phyloP scores from a whole-genome alignment of 2,888 invertebrate species.

The Keiferia lycopersicella region DNA sequence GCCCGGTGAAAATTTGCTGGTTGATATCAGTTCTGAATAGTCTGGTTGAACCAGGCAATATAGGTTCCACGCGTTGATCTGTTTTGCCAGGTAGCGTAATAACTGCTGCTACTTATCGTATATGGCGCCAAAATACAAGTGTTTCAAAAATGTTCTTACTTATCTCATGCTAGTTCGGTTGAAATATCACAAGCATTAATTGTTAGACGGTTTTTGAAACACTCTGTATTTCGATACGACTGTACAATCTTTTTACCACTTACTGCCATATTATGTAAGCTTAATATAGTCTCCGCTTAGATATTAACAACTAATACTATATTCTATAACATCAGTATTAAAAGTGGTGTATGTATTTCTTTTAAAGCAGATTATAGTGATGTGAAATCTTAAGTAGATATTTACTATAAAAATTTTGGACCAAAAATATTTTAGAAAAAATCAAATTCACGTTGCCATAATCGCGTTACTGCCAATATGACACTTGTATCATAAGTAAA shows the following conservation, averaged over 20 bases:
- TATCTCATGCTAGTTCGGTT: neutral
- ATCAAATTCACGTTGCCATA: slow-evolving; percentile 80
- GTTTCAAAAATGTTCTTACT: neutral
- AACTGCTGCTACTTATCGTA: neutral
- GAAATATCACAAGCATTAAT: slow-evolving; percentile 9
- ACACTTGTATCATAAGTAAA: slow-evolving; percentile 58
- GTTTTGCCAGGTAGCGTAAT: neutral
- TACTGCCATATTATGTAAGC: slow-evolving; percentile 79
- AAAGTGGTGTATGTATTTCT: slow-evolving; percentile 76
- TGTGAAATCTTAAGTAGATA: slow-evolving; percentile 64
- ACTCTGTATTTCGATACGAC: neutral
- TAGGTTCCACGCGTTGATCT: no score
- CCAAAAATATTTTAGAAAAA: slow-evolving; percentile 76
- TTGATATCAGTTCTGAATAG: no score
- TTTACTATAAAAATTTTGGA: slow-evolving; percentile 65
- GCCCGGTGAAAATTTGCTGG: no score
- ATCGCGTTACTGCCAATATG: slow-evolving; percentile 76
- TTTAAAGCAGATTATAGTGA: slow-evolving; percentile 52
- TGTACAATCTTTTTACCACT: slow-evolving; percentile 37
- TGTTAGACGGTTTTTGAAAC: neutral
- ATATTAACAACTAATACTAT: slow-evolving; percentile 64
- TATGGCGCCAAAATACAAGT: slow-evolving; percentile 1
- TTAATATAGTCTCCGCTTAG: slow-evolving; percentile 71
- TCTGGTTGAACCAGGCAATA: no score
- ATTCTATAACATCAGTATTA: slow-evolving; percentile 77